These are phyloP conservation scores for Pangasius djambal DNA, from an alignment of 2,797 vertebrate genomes.

Conservation along the genomic window DNA sequence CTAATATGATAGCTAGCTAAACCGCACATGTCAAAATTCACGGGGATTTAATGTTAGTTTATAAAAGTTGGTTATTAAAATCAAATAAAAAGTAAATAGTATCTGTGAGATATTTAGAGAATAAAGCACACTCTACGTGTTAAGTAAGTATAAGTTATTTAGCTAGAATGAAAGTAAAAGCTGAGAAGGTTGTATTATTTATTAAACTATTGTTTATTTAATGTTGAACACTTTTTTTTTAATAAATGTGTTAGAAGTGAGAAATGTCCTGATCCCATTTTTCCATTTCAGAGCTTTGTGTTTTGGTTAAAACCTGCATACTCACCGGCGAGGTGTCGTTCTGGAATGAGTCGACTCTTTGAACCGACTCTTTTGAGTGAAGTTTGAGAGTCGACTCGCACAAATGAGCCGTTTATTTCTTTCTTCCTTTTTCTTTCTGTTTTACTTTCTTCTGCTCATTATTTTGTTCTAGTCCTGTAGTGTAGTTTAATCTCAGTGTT, in stretches of 20 bases:
- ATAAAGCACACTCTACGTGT: not conserved
- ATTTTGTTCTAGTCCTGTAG: not conserved
- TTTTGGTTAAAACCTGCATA: not conserved
- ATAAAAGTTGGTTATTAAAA: not conserved
- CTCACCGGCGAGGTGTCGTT: not conserved
- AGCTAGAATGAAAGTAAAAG: not conserved
- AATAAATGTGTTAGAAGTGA: not conserved
- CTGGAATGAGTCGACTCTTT: not conserved
- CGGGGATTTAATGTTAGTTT: not conserved
- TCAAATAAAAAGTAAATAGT: not conserved
- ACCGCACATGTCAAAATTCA: not conserved
- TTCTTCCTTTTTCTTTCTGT: not conserved
- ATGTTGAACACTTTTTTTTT: not conserved
- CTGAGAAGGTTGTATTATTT: no score
- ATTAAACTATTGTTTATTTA: not conserved
- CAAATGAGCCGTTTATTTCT: not conserved
- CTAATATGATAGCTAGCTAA: not conserved
- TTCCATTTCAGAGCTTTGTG: not conserved
- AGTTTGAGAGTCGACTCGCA: no score
- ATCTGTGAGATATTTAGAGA: not conserved
- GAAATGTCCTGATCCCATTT: not conserved
- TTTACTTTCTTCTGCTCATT: not conserved
- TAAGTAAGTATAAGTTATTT: not conserved
- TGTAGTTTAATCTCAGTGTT: not conserved
- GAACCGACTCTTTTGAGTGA: not conserved